Evolutionary conservation across 2,888 invertebrate species (phyloP), one percentile per base, ranked within the genome.

Genomic region (Cabera pusaria): DNA sequence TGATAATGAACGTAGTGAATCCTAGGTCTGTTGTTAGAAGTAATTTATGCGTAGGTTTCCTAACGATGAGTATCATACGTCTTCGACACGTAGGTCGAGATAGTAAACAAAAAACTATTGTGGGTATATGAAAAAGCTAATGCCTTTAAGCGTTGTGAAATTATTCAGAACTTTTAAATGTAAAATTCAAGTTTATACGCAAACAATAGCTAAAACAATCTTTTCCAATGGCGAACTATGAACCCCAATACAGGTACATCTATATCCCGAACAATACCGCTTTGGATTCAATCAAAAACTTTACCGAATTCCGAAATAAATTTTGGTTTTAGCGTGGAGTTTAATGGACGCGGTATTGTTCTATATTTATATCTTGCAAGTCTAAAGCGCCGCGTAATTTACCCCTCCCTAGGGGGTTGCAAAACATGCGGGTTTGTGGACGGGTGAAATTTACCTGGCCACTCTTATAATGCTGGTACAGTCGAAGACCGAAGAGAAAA

Each of bases 281-380:
- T 17, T 37, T 18, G 51, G 46, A 62, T 57, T 59, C 60, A 68
- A 68, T 68, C 63, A 56, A 49, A 60, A 66, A 68, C 56, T 68
- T 68, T 47, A 26, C 33, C 6, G 28, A 38, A 39, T 33, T 31
- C 36, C 38, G 25, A 44, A 59, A 61, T 61, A 66, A 61, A 70
- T 72, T 64, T 70, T 58, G 64, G 64, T 61, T 53, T 64, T 55
- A 52, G 52, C 57, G 59, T 64, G 61, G 66, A 69, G 69, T 69
- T 67, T 65, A 64, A 67, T 64, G 67, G 65, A 66, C 59, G 65
- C 56, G 49, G 58, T 64, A 74, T 74, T 72, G 74, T 76, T 77
- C 70, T 73, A 68, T 73, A 76, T 70, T 72, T 75, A 72, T 71
- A 71, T 65, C 55, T 58, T 59, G 49, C 47, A 67, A 73, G 70